Percentiles rank a stretch among this genome's conserved stretches.
These are phyloP conservation scores for Carposina sasakii DNA, from an alignment of 1,140 invertebrate genomes.

Conservation along the genomic window DNA sequence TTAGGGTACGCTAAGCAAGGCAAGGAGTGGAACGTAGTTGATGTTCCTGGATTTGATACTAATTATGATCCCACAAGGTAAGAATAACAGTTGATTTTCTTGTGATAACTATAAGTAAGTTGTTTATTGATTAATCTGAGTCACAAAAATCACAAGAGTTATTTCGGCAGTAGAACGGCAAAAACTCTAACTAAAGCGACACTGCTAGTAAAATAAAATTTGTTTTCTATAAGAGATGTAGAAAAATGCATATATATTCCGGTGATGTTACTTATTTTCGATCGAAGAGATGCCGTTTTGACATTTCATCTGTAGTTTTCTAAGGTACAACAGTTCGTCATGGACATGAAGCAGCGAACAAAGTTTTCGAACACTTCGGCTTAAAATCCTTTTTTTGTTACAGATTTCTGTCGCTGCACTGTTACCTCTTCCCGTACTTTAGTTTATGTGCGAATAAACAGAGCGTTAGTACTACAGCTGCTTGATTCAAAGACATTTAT, in stretches of 20 bases:
- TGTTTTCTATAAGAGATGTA: background rate
- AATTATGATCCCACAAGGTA: conserved; percentile 93
- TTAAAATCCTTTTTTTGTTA: conserved; percentile 57
- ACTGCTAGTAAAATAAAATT: background rate
- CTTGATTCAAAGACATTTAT: no score
- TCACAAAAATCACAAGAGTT: no score
- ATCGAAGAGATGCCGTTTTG: background rate
- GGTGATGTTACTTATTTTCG: background rate
- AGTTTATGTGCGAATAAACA: conserved; percentile 84
- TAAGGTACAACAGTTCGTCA: background rate
- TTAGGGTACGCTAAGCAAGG: conserved; percentile 92
- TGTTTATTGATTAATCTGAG: no score
- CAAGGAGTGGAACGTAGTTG: conserved; percentile 94
- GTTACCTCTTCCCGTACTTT: conserved; percentile 88
- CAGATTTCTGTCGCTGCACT: conserved; percentile 91
- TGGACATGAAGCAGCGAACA: conserved; percentile 15
- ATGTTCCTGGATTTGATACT: conserved; percentile 88
- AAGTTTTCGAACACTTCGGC: background rate
- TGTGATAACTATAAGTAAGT: background rate
- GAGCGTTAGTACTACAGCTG: no score
- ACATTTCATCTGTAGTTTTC: background rate
- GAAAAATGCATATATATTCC: background rate
- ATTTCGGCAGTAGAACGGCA: background rate
- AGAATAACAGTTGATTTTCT: conserved; percentile 28
- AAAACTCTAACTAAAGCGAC: background rate